These are phyloP conservation scores for Heliconius himera DNA, from an alignment of 1,140 invertebrate genomes.

Conservation along the genomic window DNA sequence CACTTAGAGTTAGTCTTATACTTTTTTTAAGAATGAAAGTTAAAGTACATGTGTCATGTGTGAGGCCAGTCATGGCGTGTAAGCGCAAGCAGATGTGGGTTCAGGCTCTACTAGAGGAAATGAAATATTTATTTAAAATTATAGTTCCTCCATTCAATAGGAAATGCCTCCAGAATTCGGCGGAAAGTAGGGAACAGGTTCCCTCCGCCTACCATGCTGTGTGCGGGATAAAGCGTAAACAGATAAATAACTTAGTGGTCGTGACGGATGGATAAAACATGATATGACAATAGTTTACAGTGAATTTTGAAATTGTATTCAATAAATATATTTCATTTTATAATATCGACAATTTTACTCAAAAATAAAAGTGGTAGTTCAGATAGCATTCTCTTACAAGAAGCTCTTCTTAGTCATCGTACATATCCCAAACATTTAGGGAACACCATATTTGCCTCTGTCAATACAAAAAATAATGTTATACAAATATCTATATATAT, in stretches of 20 bases:
- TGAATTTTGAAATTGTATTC: background rate
- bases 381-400: background rate
- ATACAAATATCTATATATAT: background rate
- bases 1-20: slow-evolving; percentile 20
- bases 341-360: background rate
- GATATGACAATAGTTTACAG: background rate
- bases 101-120: too few relatives aligned
- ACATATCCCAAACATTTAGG: background rate
- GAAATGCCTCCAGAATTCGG: too few relatives aligned
- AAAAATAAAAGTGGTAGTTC: background rate
- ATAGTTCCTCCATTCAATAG: too few relatives aligned
- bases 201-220: too few relatives aligned
- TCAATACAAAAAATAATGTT: background rate
- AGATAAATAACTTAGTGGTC: too few relatives aligned
- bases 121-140: too few relatives aligned
- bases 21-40: slow-evolving; percentile 11
- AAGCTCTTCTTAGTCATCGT: background rate
- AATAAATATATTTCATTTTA: background rate
- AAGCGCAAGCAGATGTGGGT: too few relatives aligned
- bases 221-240: too few relatives aligned
- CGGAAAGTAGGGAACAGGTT: too few relatives aligned
- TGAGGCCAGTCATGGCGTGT: background rate
- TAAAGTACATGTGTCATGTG: background rate
- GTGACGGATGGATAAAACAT: background rate
- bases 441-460: background rate